phyloP scores from a whole-genome alignment of 2,888 invertebrate species.

The Diploptera punctata region DNA sequence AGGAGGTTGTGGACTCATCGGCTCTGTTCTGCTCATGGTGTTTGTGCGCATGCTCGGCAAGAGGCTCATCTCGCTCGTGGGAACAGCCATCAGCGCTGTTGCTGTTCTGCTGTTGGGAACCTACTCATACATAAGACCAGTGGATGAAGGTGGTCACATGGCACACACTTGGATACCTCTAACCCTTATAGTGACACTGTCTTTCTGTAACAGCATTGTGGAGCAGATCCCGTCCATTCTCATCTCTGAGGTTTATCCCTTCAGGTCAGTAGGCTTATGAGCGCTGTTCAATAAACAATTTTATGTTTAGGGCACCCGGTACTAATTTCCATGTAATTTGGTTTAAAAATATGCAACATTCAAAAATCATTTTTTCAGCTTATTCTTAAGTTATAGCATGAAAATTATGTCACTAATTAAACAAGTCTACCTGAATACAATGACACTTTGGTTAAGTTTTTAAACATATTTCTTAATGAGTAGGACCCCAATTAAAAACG shows the following conservation, averaged over 20 bases:
- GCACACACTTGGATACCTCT: neutral
- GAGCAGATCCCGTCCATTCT: neutral
- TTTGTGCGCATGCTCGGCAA: neutral
- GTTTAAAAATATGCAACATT: too few species aligned
- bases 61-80: neutral
- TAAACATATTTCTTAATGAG: too few species aligned
- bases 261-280: neutral
- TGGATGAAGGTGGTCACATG: neutral
- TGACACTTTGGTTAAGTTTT: too few species aligned
- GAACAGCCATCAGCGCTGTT: neutral
- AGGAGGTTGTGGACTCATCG: neutral
- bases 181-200: neutral
- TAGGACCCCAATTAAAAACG: too few species aligned
- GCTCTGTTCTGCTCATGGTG: neutral
- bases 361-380: too few species aligned
- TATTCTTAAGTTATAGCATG: too few species aligned
- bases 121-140: neutral
- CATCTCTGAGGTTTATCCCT: conserved; percentile 8
- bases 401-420: too few species aligned
- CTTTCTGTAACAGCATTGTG: neutral
- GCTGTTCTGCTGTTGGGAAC: neutral
- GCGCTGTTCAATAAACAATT: too few species aligned
- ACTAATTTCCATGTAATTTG: too few species aligned
- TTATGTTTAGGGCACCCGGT: too few species aligned
- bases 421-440: too few species aligned